Evolutionary conservation across 2,888 invertebrate genomes (phyloP), one percentile per base, ranked within the genome.

Genomic region (Parnassius smintheus): DNA sequence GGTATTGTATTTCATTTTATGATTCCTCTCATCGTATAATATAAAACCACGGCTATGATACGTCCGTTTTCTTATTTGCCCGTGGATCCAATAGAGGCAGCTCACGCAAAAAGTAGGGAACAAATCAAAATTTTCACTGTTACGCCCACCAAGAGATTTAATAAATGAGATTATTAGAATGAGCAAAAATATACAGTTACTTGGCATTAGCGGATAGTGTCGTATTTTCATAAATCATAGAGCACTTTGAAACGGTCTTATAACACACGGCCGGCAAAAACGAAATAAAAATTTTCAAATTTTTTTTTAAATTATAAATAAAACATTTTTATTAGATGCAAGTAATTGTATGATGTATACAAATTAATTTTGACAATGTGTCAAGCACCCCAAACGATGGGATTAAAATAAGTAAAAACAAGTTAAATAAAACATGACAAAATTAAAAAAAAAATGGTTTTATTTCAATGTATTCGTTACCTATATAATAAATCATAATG

Each of bases 141-240:
- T 70, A 66, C 73, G 65, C 76, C 78, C 76, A 78, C 79, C 68
- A 70, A 72, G 70, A 70, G 65, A 68, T 75, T 75, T 80, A 75
- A 76, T 77, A 76, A 82, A 82, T 77, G 75, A 76, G 75, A 82
- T 82, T 75, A 75, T 72, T 78, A 80, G 73, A 78, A 81, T 75
- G 71, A 78, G 77, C 73, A 74, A 82, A 83, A 83, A 85, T 82
- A 85, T 74, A 70, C 70, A 76, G 77, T 77, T 75, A 72, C 68
- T 76, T 72, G 72, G 71, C 77, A 79, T 76, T 80, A 83, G 81
- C 78, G 83, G 84, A 83, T 78, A 75, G 73, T 82, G 82, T 81
- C 81, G 75, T 73, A 63, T 75, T 74, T 66, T 66, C 68, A 81
- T 85, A 86, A 87, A 85, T 86, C 82, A 84, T 76, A 75, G 68